Conservation (phyloP, 1,140 invertebrate species). For the Drosophila nasuta region DNA sequence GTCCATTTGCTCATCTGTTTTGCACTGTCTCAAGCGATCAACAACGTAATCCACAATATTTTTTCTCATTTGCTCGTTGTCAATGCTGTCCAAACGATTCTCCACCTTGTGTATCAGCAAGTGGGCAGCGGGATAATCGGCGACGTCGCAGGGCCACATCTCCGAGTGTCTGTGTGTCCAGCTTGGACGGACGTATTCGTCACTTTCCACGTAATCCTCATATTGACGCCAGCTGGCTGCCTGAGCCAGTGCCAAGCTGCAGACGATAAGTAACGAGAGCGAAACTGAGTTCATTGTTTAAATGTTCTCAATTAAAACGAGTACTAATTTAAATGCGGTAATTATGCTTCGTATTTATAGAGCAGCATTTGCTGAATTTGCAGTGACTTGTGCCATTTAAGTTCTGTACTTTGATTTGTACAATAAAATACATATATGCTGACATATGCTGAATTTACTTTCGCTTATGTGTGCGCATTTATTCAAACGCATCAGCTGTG, state of each 20-base stretch:
- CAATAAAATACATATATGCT: conserved; percentile 1
- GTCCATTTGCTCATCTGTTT: conserved; percentile 42
- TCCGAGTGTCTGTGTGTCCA: conserved; percentile 42
- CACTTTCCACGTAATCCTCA: conserved; percentile 16
- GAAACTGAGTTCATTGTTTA: conserved; percentile 38
- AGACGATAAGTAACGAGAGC: conserved; percentile 32
- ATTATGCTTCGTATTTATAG: conserved; percentile 17
- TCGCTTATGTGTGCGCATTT: neutral
- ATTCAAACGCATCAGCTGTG: neutral
- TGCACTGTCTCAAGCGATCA: conserved; percentile 45
- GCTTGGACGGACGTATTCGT: conserved; percentile 15
- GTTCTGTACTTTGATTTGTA: conserved; percentile 21
- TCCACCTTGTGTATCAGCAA: conserved; percentile 65
- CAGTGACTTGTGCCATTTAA: neutral
- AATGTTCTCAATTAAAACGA: neutral
- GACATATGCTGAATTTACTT: neutral
- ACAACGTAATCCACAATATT: conserved; percentile 43
- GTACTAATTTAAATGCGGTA: conserved; percentile 17
- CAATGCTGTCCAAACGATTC: conserved; percentile 49
- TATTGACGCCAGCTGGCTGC: conserved; percentile 28
- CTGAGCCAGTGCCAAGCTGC: conserved; percentile 24
- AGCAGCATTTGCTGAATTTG: conserved; percentile 14
- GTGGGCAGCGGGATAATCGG: conserved; percentile 43
- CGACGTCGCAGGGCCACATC: conserved; percentile 60
- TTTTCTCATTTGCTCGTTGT: conserved; percentile 9